phyloP scores from a whole-genome alignment of 2,888 invertebrate genomes.

The Sacculina carcini region DNA sequence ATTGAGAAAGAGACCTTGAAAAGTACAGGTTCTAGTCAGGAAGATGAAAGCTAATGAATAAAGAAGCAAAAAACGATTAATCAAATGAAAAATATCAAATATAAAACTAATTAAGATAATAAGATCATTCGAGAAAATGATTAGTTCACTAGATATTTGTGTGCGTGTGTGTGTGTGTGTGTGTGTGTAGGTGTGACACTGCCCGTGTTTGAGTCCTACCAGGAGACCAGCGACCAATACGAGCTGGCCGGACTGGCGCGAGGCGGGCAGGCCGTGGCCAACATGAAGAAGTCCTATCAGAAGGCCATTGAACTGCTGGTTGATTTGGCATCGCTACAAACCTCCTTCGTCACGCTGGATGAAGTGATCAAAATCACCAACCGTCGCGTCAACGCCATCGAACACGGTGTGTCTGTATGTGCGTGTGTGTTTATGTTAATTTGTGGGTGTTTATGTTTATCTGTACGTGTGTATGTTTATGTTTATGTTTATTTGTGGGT shows the following conservation, averaged over 20 bases:
- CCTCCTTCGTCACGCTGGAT: conserved; percentile 91
- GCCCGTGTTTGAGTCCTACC: conserved; percentile 81
- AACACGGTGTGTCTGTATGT: conserved; percentile 46
- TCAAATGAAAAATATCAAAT: too few relatives aligned
- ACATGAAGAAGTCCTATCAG: conserved; percentile 92
- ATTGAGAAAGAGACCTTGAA: too few relatives aligned
- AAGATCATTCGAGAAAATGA: not conserved
- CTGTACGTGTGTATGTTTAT: not conserved
- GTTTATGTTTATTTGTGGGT: not conserved
- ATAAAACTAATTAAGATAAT: not conserved
- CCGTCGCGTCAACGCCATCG: conserved; percentile 95
- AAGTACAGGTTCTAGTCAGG: too few relatives aligned
- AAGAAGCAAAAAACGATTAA: too few relatives aligned
- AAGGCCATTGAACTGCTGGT: conserved; percentile 84
- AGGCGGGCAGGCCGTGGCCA: conserved; percentile 88
- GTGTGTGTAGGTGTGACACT: conserved; percentile 53
- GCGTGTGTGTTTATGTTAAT: not conserved
- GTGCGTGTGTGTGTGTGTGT: too few relatives aligned
- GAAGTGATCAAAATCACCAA: conserved; percentile 98
- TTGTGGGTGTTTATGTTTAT: not conserved
- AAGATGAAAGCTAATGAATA: too few relatives aligned
- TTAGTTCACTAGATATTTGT: too few relatives aligned
- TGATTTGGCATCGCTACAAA: conserved; percentile 89
- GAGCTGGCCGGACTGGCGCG: conserved; percentile 86
- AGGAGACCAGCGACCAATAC: conserved; percentile 86